Conservation (phyloP, 2,888 invertebrate species). For the Toxonevra muliebris region DNA sequence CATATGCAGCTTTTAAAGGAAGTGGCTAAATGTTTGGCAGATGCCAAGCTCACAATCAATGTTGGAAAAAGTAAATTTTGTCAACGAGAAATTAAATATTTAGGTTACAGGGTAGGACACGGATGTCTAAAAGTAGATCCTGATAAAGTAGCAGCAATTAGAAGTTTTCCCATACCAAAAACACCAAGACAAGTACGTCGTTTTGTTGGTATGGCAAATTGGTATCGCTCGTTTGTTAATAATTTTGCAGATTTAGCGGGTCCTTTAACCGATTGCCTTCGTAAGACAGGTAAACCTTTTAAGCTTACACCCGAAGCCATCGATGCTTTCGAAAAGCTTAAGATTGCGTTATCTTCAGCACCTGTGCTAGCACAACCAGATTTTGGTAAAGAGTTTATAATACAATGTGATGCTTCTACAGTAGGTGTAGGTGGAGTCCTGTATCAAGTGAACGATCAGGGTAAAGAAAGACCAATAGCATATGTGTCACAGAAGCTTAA, state of each 20-base stretch:
- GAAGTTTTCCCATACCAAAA: constrained; percentile 24
- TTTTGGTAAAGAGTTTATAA: constrained; percentile 24
- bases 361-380: constrained; percentile 26
- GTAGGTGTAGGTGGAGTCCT: constrained; percentile 31
- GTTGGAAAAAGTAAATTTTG: constrained; percentile 31
- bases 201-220: constrained; percentile 29
- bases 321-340: constrained; percentile 19
- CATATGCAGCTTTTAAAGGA: constrained; percentile 10
- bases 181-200: constrained; percentile 12
- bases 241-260: constrained; percentile 30
- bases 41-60: constrained; percentile 30
- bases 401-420: constrained; percentile 30
- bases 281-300: constrained; percentile 14
- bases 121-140: constrained; percentile 30
- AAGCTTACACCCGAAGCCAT: constrained; percentile 5
- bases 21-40: constrained; percentile 2
- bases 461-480: constrained; percentile 19
- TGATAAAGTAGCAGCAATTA: constrained; percentile 24
- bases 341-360: constrained; percentile 17
- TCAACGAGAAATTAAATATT: constrained; percentile 29
- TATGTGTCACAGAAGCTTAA: constrained; percentile 40
- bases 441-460: constrained; percentile 20
- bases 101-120: constrained; percentile 25
- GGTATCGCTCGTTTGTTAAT: constrained; percentile 26
- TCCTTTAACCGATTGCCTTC: constrained; percentile 21